Conservation (phyloP, 2,113 vertebrate genomes). For the Thermophis baileyi region DNA sequence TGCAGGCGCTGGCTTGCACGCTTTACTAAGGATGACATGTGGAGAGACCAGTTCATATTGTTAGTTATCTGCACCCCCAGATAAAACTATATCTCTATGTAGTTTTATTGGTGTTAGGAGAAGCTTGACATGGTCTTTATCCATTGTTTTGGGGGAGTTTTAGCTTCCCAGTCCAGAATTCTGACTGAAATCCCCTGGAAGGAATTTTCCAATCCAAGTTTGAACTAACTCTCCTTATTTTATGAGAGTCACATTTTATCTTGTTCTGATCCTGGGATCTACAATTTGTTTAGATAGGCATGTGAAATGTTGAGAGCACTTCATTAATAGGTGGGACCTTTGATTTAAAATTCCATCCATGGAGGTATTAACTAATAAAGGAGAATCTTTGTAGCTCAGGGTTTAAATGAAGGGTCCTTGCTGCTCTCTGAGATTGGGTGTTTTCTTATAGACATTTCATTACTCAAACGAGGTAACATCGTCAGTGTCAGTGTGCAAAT, state of each 20-base stretch:
- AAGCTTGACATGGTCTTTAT: neutral
- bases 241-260: neutral
- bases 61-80: no score
- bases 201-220: neutral
- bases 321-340: neutral
- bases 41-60: no score
- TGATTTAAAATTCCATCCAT: neutral
- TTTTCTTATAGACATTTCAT: no score
- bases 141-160: neutral
- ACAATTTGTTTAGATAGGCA: neutral
- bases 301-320: neutral
- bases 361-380: neutral
- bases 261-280: neutral
- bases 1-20: no score
- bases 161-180: neutral
- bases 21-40: no score
- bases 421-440: no score
- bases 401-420: no score
- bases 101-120: neutral
- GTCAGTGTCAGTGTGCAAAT: no score
- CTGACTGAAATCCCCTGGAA: neutral
- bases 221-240: neutral
- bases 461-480: no score
- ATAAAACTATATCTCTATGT: neutral
- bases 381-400: no score